These are phyloP conservation scores for Gadopsis bispinosus DNA, from an alignment of 2,797 vertebrate genomes.

Conservation along the genomic window DNA sequence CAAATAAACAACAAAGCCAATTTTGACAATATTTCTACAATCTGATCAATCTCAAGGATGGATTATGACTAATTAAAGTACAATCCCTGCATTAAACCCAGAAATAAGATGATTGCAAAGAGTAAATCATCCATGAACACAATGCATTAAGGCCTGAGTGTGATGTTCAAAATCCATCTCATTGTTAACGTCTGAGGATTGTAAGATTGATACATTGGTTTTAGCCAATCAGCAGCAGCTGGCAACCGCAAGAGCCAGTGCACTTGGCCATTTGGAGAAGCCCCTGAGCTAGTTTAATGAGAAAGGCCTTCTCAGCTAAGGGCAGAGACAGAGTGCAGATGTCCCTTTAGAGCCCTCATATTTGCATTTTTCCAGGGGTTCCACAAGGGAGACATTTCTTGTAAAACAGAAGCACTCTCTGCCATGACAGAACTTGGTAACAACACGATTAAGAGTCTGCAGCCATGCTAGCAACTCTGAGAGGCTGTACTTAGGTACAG, in stretches of 20 bases:
- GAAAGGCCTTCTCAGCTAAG: neutral
- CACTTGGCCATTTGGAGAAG: neutral
- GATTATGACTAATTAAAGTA: neutral
- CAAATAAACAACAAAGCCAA: neutral
- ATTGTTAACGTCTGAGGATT: neutral
- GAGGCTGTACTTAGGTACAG: neutral
- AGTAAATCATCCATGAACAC: neutral
- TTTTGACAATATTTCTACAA: neutral
- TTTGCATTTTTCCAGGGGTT: neutral
- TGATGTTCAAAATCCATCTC: neutral
- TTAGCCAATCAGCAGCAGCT: slow-evolving; percentile 3
- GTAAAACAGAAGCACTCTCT: neutral
- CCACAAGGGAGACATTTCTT: neutral
- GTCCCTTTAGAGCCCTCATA: neutral
- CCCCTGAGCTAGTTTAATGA: slow-evolving; percentile 11
- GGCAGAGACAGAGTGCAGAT: neutral
- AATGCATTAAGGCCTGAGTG: neutral
- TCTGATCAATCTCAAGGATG: neutral
- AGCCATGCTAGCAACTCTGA: neutral
- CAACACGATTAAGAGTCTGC: neutral
- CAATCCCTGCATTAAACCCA: neutral
- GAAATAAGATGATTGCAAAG: neutral
- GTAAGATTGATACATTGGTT: neutral
- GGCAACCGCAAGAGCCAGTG: neutral
- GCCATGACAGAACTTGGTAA: neutral